Conservation (phyloP, 2,888 invertebrate genomes). For the Agriopis marginaria region DNA sequence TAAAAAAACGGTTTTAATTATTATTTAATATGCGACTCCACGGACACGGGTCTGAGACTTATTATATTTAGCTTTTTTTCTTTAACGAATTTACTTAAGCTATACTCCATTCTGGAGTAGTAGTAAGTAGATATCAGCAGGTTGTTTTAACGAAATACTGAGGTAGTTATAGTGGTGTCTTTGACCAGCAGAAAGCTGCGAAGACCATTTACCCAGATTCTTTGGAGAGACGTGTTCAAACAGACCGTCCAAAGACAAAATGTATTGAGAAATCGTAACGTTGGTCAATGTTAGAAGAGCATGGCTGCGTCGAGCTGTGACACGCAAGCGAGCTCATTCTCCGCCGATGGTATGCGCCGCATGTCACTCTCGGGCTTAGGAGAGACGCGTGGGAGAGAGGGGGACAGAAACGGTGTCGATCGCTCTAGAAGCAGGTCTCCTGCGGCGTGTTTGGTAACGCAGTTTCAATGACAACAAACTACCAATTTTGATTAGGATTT, state of each 20-base stretch:
- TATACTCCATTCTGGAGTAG: too few species aligned
- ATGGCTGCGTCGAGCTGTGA: constrained; percentile 24
- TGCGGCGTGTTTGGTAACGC: constrained; percentile 31
- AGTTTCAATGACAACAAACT: constrained; percentile 37
- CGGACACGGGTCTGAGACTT: too few species aligned
- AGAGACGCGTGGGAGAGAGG: not conserved
- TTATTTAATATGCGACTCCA: too few species aligned
- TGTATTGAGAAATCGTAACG: constrained; percentile 38
- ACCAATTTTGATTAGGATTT: constrained; percentile 41
- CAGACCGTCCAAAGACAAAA: constrained; percentile 30
- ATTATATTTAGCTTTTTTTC: too few species aligned
- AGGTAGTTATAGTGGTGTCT: not conserved
- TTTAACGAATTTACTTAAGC: too few species aligned
- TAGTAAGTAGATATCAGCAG: too few species aligned
- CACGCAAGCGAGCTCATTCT: constrained; percentile 29
- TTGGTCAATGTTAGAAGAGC: constrained; percentile 44
- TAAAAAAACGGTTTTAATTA: too few species aligned
- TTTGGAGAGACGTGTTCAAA: constrained; percentile 15
- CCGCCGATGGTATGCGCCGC: not conserved
- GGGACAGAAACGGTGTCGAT: constrained; percentile 1
- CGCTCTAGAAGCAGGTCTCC: constrained; percentile 9
- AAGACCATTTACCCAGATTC: constrained; percentile 13
- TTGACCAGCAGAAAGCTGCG: constrained; percentile 7
- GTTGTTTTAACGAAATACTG: not conserved
- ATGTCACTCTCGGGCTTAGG: not conserved